phyloP scores from a whole-genome alignment of 1,140 invertebrate species.

The Aphelinus certus region DNA sequence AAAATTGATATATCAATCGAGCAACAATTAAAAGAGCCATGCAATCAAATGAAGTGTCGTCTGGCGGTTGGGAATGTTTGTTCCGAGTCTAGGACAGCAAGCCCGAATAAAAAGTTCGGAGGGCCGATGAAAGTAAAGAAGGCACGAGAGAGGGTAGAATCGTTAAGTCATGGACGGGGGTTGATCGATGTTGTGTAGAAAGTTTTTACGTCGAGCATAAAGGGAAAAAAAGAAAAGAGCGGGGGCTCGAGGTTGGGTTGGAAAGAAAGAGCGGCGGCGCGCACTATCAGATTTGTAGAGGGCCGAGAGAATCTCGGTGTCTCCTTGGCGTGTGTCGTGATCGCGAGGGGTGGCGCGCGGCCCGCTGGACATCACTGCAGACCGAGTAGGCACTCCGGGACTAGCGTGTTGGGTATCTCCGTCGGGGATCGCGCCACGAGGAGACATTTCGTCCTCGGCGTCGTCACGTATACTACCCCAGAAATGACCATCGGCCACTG shows the following conservation, averaged over 20 bases:
- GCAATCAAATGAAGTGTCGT: too few relatives aligned
- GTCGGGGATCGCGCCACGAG: constrained; percentile 54
- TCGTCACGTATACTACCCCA: constrained; percentile 50
- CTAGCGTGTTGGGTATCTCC: constrained; percentile 65
- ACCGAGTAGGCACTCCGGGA: constrained; percentile 45
- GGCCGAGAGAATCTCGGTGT: constrained; percentile 51
- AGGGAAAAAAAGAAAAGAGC: not conserved
- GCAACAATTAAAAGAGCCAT: too few relatives aligned
- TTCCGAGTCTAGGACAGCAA: too few relatives aligned
- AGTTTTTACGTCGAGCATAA: constrained; percentile 26
- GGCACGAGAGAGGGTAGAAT: constrained; percentile 7
- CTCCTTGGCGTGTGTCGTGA: constrained; percentile 47
- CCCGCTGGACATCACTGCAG: constrained; percentile 54
- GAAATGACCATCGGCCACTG: constrained; percentile 63
- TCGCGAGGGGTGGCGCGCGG: not conserved
- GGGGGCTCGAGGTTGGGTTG: not conserved
- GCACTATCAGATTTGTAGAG: constrained; percentile 33
- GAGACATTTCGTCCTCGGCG: constrained; percentile 62
- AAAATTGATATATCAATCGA: too few relatives aligned
- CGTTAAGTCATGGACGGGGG: constrained; percentile 35
- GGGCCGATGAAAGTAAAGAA: constrained; percentile 3
- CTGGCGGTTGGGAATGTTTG: too few relatives aligned
- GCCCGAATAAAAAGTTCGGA: too few relatives aligned
- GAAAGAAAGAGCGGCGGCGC: not conserved
- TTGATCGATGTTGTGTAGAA: constrained; percentile 33